Conservation (phyloP, 2,888 invertebrate genomes). For the Phasia obesa region DNA sequence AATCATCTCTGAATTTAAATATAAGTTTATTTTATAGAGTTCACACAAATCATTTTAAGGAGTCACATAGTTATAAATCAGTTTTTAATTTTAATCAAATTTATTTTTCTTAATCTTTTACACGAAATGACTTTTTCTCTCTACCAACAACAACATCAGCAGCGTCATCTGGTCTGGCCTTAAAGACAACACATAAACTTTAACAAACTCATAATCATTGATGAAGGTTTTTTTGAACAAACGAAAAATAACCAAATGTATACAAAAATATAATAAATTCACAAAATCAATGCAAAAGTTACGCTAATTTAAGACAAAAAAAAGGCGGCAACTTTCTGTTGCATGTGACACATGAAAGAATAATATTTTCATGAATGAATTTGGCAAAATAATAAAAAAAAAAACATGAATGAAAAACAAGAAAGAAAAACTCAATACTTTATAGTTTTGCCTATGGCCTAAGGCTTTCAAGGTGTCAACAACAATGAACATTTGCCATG, state of each 20-base stretch:
- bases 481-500: constrained; percentile 61
- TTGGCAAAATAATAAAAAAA: neutral
- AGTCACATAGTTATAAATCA: too few species aligned
- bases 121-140: constrained; percentile 30
- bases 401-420: constrained; percentile 25
- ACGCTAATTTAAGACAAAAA: constrained; percentile 74
- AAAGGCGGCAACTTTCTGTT: constrained; percentile 65
- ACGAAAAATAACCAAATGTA: constrained; percentile 39
- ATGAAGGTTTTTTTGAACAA: constrained; percentile 75
- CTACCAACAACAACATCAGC: neutral
- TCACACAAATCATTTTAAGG: neutral
- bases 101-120: neutral
- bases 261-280: constrained; percentile 22
- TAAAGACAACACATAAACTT: constrained; percentile 39
- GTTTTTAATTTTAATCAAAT: neutral
- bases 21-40: too few species aligned
- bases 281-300: constrained; percentile 68
- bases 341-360: constrained; percentile 54
- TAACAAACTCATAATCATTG: constrained; percentile 64
- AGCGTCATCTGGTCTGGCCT: constrained; percentile 60
- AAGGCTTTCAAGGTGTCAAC: constrained; percentile 66
- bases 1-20: too few species aligned
- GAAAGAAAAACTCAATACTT: constrained; percentile 19
- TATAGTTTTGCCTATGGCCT: constrained; percentile 52
- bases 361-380: constrained; percentile 62